Percentiles rank a stretch among this genome's conserved stretches.
Evolutionary conservation across 1,140 invertebrate genomes (phyloP).

Genomic region (Diorhabda carinulata): DNA sequence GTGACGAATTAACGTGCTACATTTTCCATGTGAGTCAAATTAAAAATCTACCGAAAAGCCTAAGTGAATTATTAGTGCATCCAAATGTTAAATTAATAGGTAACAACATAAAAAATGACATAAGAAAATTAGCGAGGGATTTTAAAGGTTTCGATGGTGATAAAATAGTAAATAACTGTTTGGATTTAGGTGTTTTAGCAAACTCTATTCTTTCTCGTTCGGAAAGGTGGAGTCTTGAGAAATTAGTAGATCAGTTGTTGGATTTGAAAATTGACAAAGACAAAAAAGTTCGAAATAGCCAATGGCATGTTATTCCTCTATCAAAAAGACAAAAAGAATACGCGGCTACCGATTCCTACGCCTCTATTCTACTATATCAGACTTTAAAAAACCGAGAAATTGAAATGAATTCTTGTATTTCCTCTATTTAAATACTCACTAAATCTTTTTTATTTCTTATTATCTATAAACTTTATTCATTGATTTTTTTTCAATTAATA

Average conservation of each 20-base stretch:
- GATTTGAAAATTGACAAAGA: slow-evolving; percentile 55
- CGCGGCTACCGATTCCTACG: slow-evolving; percentile 66
- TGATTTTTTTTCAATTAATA: no score
- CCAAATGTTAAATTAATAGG: slow-evolving; percentile 58
- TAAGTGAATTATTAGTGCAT: slow-evolving; percentile 55
- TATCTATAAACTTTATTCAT: no score
- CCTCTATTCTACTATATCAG: slow-evolving; percentile 35
- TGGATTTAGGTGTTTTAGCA: slow-evolving; percentile 57
- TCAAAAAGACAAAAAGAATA: slow-evolving; percentile 56
- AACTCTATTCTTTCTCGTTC: slow-evolving; percentile 54
- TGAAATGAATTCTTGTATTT: neutral
- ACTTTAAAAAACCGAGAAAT: neutral
- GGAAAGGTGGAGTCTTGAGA: slow-evolving; percentile 60
- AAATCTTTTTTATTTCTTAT: no score
- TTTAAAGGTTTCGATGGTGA: slow-evolving; percentile 56
- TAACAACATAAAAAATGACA: slow-evolving; percentile 62
- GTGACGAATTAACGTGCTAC: slow-evolving; percentile 50
- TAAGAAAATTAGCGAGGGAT: slow-evolving; percentile 60
- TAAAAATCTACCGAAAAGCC: slow-evolving; percentile 54
- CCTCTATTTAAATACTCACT: no score
- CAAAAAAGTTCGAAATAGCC: slow-evolving; percentile 56
- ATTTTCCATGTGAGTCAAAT: slow-evolving; percentile 56
- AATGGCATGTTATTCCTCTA: slow-evolving; percentile 59
- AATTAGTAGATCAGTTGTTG: slow-evolving; percentile 55
- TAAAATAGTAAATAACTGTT: slow-evolving; percentile 55